Evolutionary conservation across 2,113 vertebrate species (phyloP), one percentile per base, ranked within the genome.

Genomic region (Rhinopomastus cyanomelas): DNA sequence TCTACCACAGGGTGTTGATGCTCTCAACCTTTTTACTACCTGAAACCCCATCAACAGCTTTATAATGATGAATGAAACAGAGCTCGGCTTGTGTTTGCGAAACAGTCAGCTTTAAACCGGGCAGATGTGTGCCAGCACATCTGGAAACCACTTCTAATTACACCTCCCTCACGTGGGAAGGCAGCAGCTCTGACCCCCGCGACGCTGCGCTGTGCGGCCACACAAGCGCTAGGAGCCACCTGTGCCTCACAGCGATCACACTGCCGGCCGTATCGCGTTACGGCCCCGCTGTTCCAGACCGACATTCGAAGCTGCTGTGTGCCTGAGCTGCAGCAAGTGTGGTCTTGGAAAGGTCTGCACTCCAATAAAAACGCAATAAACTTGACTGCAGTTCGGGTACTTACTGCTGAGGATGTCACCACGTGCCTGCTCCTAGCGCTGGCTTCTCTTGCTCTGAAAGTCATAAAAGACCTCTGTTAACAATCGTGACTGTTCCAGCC

Each of bases 71-170:
- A 95, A 79, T 26, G 39, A 60, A 94, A 89, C 42, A 71, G 72
- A 87, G 75, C 81, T 83, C 89, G 53, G 32, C 80, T 93, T 80
- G 84, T 62, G 88, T 90, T 82, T 93, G 71, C 16, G 85, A 95
- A 95, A 91, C n/a, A n/a, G 84, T 95, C 53, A 79, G 69, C 49
- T 76, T 89, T 82, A 13, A 84, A 91, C 95, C 75, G 0, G 25
- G 57, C 86, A 95, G 83, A 93, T 95, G 91, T 88, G 60, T 72
- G 92, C 92, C 84, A 95, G 78, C 77, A 96, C 94, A 97, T 96
- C 95, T 96, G 94, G 95, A 97, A 97, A 95, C 81, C 71, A 80
- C 87, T 96, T 96, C 95, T 96, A 96, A 97, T 96, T 96, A 87
- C 66, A 88, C 44, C 87, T 93, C 86, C 79, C 88, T 97, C 89